Conservation (phyloP, 1,140 invertebrate genomes). For the Lepidurus packardi region DNA sequence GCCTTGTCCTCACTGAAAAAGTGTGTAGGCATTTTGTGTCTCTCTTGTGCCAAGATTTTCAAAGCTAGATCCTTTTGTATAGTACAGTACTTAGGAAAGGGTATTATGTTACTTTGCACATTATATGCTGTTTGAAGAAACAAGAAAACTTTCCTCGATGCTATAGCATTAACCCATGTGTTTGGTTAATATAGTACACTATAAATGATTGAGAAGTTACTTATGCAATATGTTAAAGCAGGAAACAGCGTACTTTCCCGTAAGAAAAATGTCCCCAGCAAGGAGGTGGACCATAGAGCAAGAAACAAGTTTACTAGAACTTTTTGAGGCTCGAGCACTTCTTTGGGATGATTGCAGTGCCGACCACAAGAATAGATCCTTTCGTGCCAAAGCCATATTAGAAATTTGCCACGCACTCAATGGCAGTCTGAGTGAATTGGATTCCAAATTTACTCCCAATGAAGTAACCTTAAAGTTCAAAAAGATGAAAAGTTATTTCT, state of each 20-base stretch:
- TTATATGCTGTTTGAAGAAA: background rate
- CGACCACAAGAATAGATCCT: background rate
- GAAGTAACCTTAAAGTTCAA: background rate
- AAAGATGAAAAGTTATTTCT: background rate
- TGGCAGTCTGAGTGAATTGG: background rate
- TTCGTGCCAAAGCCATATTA: background rate
- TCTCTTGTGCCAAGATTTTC: background rate
- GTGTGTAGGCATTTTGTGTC: too few species aligned
- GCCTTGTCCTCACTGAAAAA: too few species aligned
- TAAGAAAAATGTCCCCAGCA: background rate
- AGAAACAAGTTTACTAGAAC: background rate
- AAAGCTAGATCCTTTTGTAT: too few species aligned
- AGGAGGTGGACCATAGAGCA: background rate
- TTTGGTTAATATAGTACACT: background rate
- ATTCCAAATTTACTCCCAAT: background rate
- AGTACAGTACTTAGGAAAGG: too few species aligned
- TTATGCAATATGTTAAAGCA: too few species aligned
- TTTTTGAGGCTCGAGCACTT: background rate
- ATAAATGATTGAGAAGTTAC: too few species aligned
- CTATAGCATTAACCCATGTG: background rate
- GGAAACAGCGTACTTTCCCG: too few species aligned
- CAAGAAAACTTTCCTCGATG: background rate
- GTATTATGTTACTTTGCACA: background rate
- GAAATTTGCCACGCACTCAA: too few species aligned
- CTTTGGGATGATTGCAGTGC: background rate